Percentiles rank a stretch among this genome's conserved stretches.
Conservation (phyloP, 2,797 vertebrate genomes). For the Hemitrygon akajei region DNA sequence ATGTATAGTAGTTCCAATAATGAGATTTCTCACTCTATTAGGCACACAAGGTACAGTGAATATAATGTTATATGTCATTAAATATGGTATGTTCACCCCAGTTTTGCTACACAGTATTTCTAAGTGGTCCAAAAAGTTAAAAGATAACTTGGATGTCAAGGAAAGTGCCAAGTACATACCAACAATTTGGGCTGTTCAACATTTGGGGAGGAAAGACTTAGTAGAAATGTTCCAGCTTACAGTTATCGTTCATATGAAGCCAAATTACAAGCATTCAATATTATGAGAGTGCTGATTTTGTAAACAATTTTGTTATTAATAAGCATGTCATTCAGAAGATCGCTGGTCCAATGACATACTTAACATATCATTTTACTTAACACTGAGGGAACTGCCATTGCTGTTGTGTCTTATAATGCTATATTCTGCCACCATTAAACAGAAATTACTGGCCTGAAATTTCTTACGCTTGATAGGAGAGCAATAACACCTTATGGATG, state of each 20-base stretch:
- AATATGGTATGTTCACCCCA: neutral
- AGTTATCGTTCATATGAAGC: neutral
- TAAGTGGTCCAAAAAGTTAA: neutral
- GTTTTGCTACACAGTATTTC: neutral
- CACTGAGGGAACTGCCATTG: neutral
- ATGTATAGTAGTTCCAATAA: neutral
- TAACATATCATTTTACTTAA: neutral
- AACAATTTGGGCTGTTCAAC: neutral
- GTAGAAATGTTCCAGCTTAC: neutral
- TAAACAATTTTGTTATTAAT: neutral
- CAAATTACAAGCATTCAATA: neutral
- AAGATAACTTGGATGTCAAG: neutral
- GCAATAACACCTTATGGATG: too few species aligned
- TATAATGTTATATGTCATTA: too few species aligned
- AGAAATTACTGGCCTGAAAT: neutral
- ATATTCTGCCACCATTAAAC: neutral
- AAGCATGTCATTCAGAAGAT: neutral
- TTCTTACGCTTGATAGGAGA: neutral
- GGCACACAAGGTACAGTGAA: too few species aligned
- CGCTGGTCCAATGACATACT: neutral
- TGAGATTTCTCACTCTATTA: neutral
- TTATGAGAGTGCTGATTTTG: neutral
- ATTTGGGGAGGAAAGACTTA: neutral
- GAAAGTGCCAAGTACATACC: neutral
- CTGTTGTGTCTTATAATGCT: neutral